Percentiles rank a stretch among this genome's conserved stretches.
phyloP scores from a whole-genome alignment of 2,888 invertebrate species.

The Eurytoma californica region DNA sequence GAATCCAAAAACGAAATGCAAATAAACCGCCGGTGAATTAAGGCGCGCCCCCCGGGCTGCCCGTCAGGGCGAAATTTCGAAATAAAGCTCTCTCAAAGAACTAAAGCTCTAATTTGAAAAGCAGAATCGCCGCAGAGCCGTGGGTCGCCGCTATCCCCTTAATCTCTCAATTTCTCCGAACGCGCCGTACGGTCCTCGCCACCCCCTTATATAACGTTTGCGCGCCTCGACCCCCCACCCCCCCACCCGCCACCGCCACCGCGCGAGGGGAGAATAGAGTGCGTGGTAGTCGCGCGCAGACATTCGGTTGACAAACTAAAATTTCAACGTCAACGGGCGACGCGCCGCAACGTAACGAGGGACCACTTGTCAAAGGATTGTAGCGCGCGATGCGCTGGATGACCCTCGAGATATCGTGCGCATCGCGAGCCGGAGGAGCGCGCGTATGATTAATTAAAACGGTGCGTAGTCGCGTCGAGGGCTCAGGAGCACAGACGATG shows the following conservation, averaged over 20 bases:
- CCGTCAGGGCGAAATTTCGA: too few relatives aligned
- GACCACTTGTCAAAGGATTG: slow-evolving; percentile 3
- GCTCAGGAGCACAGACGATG: background rate
- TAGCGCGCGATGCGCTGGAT: background rate
- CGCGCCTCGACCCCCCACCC: background rate
- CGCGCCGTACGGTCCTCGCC: background rate
- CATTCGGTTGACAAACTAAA: background rate
- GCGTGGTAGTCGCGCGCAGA: background rate
- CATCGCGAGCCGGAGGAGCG: background rate
- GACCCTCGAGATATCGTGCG: slow-evolving; percentile 12
- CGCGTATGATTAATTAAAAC: background rate
- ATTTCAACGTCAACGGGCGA: background rate
- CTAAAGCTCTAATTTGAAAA: too few relatives aligned
- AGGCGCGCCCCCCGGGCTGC: too few relatives aligned
- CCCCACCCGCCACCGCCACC: too few relatives aligned
- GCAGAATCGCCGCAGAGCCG: too few relatives aligned
- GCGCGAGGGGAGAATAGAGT: slow-evolving; percentile 1
- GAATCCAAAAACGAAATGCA: too few relatives aligned
- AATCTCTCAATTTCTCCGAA: slow-evolving; percentile 2
- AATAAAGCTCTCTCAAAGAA: too few relatives aligned
- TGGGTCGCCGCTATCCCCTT: background rate
- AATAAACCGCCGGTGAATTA: too few relatives aligned
- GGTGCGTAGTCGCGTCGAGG: background rate
- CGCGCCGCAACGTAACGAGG: slow-evolving; percentile 1
- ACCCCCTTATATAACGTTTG: background rate